Evolutionary conservation across 1,140 invertebrate species (phyloP).

Genomic region (Mesaphorura yosii): DNA sequence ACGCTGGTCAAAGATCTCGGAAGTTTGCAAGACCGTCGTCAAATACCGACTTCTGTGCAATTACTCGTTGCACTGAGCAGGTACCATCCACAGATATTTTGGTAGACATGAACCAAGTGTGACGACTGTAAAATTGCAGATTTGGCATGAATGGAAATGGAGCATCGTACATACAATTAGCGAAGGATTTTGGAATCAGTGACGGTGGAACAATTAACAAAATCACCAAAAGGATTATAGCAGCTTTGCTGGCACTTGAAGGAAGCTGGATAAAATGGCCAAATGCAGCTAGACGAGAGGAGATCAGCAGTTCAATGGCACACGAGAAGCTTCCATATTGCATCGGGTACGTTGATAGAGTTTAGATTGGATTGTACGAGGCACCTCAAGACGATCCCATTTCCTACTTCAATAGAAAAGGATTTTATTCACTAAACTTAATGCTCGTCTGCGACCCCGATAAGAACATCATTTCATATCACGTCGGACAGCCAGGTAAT

Average conservation of each 20-base stretch:
- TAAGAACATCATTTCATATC: background rate
- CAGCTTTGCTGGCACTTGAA: background rate
- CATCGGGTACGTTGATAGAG: conserved; percentile 11
- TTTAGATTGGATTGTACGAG: background rate
- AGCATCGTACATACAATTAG: no score
- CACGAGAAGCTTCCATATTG: background rate
- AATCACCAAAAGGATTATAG: background rate
- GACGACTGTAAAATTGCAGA: no score
- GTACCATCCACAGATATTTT: no score
- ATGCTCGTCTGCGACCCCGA: conserved; percentile 8
- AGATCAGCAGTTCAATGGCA: background rate
- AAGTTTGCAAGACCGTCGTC: no score
- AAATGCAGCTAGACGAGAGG: background rate
- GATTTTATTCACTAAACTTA: conserved; percentile 8
- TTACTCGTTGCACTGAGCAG: no score
- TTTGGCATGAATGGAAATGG: no score
- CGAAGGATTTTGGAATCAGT: conserved; percentile 1
- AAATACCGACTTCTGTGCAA: no score
- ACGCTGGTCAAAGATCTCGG: no score
- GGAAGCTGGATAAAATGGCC: conserved; percentile 4
- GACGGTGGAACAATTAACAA: conserved; percentile 10
- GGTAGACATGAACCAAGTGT: no score
- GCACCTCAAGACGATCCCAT: conserved; percentile 7
- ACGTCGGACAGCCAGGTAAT: conserved; percentile 10
- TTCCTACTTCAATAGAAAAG: conserved; percentile 7